These are phyloP conservation scores for Habropoda laboriosa DNA, from an alignment of 1,140 invertebrate species.

Conservation along the genomic window DNA sequence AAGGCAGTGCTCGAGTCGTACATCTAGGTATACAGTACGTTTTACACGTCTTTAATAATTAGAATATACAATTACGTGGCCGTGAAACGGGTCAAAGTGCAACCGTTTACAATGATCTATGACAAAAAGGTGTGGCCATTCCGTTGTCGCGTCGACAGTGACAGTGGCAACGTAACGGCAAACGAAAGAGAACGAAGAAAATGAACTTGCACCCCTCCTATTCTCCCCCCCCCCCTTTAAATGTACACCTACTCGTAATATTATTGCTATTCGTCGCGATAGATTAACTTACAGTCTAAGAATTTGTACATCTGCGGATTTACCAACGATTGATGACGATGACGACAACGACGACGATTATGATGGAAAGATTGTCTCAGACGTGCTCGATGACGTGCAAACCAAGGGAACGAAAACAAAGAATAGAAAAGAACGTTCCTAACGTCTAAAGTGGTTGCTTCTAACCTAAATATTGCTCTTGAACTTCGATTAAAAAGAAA, in stretches of 20 bases:
- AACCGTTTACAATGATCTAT: conserved; percentile 35
- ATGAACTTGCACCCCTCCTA: too few relatives aligned
- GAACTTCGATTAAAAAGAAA: background rate
- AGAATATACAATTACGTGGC: conserved; percentile 60
- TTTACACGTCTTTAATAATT: conserved; percentile 59
- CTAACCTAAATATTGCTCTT: background rate
- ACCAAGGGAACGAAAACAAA: conserved; percentile 4
- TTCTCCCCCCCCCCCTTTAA: conserved; percentile 28
- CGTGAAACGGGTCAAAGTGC: conserved; percentile 64
- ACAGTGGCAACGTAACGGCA: too few relatives aligned
- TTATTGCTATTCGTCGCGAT: conserved; percentile 77
- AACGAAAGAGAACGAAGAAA: too few relatives aligned
- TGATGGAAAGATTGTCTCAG: conserved; percentile 64
- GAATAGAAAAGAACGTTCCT: background rate
- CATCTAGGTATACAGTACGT: conserved; percentile 53
- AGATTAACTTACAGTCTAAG: conserved; percentile 72
- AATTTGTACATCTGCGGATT: conserved; percentile 75
- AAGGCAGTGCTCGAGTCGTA: conserved; percentile 75
- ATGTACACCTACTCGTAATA: conserved; percentile 73
- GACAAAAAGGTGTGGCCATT: background rate
- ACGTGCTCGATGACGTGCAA: conserved; percentile 33
- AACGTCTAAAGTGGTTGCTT: background rate
- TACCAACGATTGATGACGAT: conserved; percentile 20
- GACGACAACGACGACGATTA: conserved; percentile 51
- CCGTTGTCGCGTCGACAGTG: conserved; percentile 42